Conservation (phyloP, 2,888 invertebrate species). For the Agonopterix heracliana region DNA sequence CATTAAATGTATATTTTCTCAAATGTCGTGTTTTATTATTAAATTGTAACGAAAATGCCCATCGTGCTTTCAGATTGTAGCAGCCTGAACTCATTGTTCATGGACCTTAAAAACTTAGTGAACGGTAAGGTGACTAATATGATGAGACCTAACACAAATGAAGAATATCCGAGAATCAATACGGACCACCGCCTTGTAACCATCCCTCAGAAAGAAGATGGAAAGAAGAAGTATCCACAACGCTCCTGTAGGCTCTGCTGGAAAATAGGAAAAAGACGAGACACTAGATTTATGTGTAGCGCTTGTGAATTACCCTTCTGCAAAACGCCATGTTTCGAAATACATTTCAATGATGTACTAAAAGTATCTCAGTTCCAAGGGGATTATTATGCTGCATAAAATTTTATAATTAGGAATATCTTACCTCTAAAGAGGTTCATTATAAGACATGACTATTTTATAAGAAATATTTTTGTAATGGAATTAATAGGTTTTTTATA, state of each 20-base stretch:
- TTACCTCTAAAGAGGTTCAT: constrained; percentile 29
- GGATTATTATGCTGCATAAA: constrained; percentile 64
- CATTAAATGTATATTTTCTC: constrained; percentile 28
- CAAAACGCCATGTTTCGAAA: constrained; percentile 69
- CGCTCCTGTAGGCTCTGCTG: constrained; percentile 71
- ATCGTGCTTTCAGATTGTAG: constrained; percentile 75
- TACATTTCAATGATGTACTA: constrained; percentile 64
- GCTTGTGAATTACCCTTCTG: constrained; percentile 70
- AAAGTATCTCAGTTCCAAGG: constrained; percentile 64
- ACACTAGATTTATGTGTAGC: constrained; percentile 70
- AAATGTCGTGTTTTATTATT: neutral
- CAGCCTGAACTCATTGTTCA: constrained; percentile 67
- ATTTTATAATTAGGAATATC: constrained; percentile 13
- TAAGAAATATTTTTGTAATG: constrained; percentile 13
- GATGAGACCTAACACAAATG: constrained; percentile 45
- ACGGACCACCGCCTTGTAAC: constrained; percentile 63
- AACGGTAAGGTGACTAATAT: constrained; percentile 60
- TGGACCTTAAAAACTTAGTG: constrained; percentile 71
- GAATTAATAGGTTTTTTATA: constrained; percentile 2
- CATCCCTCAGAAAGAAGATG: constrained; percentile 73
- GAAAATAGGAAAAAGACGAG: constrained; percentile 66
- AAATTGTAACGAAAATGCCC: constrained; percentile 67
- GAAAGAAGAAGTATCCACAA: constrained; percentile 73
- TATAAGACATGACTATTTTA: constrained; percentile 23
- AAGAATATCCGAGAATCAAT: constrained; percentile 46